Evolutionary conservation across 2,888 invertebrate species (phyloP).

Genomic region (Eristalis arbustorum): DNA sequence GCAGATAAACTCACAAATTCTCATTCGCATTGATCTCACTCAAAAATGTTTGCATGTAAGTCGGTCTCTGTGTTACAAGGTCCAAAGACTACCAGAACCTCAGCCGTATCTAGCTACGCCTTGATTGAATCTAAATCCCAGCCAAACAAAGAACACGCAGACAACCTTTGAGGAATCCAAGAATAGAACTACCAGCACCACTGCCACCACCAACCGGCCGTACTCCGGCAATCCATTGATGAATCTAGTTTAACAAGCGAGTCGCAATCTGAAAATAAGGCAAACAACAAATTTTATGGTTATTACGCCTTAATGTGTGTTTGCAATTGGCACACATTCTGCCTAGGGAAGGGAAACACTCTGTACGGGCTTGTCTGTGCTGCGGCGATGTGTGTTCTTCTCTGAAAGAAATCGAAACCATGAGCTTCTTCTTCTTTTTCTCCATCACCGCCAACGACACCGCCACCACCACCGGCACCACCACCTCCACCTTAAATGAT

Average conservation of each 20-base stretch:
- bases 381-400: neutral
- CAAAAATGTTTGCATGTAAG: neutral
- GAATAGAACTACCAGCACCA: constrained; percentile 36
- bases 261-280: constrained; percentile 66
- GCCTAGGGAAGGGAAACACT: neutral
- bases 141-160: neutral
- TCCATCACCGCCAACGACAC: constrained; percentile 7
- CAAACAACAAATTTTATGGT: constrained; percentile 72
- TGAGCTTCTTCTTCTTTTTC: neutral
- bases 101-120: neutral
- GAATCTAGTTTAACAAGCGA: constrained; percentile 30
- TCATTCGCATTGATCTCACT: neutral
- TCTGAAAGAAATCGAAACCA: constrained; percentile 37
- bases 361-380: neutral
- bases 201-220: neutral
- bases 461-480: constrained; percentile 10
- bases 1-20: neutral
- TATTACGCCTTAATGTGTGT: constrained; percentile 72
- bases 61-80: constrained; percentile 14
- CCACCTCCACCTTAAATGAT: constrained; percentile 34
- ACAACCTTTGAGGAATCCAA: constrained; percentile 14
- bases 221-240: constrained; percentile 5
- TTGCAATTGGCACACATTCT: constrained; percentile 67
- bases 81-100: neutral
- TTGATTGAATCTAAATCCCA: neutral